Evolutionary conservation across 2,797 vertebrate species (phyloP), one percentile per base, ranked within the genome.

Genomic region (Rhinophrynus dorsalis): DNA sequence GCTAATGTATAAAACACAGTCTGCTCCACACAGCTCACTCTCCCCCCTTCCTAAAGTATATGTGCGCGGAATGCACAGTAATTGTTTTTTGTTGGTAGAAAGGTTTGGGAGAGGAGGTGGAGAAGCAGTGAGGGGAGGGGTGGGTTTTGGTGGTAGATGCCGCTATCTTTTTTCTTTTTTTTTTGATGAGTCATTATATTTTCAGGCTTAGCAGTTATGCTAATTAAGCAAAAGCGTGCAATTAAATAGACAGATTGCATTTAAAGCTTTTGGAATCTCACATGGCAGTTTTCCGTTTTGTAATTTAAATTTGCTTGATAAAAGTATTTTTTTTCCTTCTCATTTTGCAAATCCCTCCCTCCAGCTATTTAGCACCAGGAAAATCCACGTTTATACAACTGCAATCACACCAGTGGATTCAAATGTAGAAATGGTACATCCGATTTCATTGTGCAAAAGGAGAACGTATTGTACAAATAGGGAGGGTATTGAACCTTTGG

Each of bases 111-210:
- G 33, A 59, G 33, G 26, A 40, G 26, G 60, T 17, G 32, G n/a
- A 29, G 30, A n/a, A 26, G 18, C 6, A 4, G 40, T 2, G 1
- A 38, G 33, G n/a, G 29, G 29, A 10, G 13, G 44, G 12, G 23
- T 35, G 13, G 21, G 29, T 58, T 32, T 24, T 65, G 37, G 42
- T 42, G 37, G 44, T 44, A 59, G 52, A 73, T 59, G 63, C 37
- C 15, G 61, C 35, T 52, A 32, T 58, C 29, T 38, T 71, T 47
- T 20, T 42, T 55, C 47, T 48, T 60, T 50, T 67, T 69, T 54
- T 73, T 73, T 73, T 73, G 69, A 73, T 66, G 69, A 73, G 69
- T 73, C 69, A 66, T 73, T 73, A 73, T 73, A 73, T 73, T 73
- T 73, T 37, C 62, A 66, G 55, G 69, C 69, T 65, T 66, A 66